Conservation (phyloP, 1,140 invertebrate species). For the Drosophila watanabei region DNA sequence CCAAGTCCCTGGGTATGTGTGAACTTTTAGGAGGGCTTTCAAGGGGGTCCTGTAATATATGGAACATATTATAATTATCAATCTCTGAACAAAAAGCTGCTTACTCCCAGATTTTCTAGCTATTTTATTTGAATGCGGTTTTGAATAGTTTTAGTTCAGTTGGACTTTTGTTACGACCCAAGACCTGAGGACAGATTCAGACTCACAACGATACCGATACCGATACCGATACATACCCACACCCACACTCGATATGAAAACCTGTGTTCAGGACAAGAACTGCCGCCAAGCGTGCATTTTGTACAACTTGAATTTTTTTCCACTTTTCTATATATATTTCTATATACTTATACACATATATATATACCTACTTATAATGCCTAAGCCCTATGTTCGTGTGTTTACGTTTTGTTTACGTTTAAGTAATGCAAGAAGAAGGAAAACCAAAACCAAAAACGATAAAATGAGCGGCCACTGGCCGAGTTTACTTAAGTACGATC, state of each 20-base stretch:
- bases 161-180: conserved; percentile 1
- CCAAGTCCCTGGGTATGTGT: not conserved
- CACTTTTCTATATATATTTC: conserved; percentile 59
- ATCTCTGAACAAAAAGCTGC: conserved; percentile 18
- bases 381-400: conserved; percentile 72
- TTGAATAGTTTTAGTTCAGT: not conserved
- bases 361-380: conserved; percentile 57
- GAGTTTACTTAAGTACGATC: conserved; percentile 61
- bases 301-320: conserved; percentile 57
- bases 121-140: not conserved
- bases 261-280: conserved; percentile 49
- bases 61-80: not conserved
- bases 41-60: not conserved
- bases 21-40: not conserved
- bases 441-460: conserved; percentile 44
- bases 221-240: conserved; percentile 16
- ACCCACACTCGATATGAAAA: conserved; percentile 44
- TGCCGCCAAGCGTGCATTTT: conserved; percentile 62
- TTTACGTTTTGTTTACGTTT: conserved; percentile 70
- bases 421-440: conserved; percentile 68
- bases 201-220: conserved; percentile 19
- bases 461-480: conserved; percentile 63
- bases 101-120: not conserved
- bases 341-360: conserved; percentile 58
- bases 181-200: conserved; percentile 30